Evolutionary conservation across 1,140 invertebrate genomes (phyloP).

Genomic region (Euschistus heros): DNA sequence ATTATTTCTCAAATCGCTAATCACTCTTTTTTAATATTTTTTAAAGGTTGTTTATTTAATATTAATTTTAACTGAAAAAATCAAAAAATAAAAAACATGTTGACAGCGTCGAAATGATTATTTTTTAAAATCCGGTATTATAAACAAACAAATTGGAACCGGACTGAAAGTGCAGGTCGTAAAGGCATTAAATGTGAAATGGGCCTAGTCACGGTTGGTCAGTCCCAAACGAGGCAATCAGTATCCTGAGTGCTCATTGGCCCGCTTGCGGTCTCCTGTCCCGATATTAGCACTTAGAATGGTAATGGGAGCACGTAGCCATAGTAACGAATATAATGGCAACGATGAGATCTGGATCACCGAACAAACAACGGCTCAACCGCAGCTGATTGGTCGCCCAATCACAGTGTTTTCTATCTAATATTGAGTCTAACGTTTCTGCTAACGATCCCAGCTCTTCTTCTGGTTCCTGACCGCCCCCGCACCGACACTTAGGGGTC

Average conservation of each 20-base stretch:
- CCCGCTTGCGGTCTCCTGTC: not conserved
- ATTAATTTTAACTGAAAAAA: no score
- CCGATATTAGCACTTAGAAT: slow-evolving; percentile 1
- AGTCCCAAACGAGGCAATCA: not conserved
- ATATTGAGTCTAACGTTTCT: not conserved
- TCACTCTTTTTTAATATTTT: no score
- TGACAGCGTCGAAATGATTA: no score
- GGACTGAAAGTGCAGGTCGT: no score
- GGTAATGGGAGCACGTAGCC: slow-evolving; percentile 3
- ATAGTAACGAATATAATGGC: slow-evolving; percentile 1
- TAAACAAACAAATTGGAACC: no score
- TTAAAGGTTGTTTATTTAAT: no score
- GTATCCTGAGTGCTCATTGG: not conserved
- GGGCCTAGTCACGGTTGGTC: not conserved
- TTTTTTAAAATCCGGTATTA: no score
- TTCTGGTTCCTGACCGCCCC: not conserved
- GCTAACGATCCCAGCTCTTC: not conserved
- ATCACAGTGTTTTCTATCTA: not conserved
- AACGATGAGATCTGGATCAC: slow-evolving; percentile 8
- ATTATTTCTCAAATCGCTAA: no score
- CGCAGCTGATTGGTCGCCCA: not conserved
- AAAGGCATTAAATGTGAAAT: slow-evolving; percentile 4
- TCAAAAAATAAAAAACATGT: no score
- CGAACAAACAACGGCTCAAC: not conserved
- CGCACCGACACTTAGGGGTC: not conserved